phyloP scores from a whole-genome alignment of 1,140 invertebrate genomes.

The Drosophila guanche region DNA sequence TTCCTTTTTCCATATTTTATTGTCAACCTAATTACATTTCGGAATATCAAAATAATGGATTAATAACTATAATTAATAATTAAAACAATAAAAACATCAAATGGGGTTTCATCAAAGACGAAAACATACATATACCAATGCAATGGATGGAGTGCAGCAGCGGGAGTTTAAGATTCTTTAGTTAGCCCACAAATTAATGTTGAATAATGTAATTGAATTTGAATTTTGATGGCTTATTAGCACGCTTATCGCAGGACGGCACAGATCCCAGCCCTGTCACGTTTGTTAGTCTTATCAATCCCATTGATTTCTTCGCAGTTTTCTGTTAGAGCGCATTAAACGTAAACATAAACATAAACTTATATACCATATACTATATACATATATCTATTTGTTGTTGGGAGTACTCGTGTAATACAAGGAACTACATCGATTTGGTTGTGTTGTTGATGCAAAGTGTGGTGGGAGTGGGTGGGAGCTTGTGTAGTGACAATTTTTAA shows the following conservation, averaged over 20 bases:
- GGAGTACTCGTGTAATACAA: constrained; percentile 36
- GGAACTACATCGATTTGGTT: constrained; percentile 82
- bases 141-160: constrained; percentile 4
- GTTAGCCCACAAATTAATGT: constrained; percentile 74
- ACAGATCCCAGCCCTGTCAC: constrained; percentile 13
- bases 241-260: constrained; percentile 44
- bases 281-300: constrained; percentile 60
- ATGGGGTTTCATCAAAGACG: constrained; percentile 81
- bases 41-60: constrained; percentile 65
- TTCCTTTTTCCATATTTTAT: constrained; percentile 64
- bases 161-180: constrained; percentile 56
- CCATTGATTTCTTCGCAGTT: constrained; percentile 49
- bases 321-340: constrained; percentile 41
- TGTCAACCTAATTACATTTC: constrained; percentile 73
- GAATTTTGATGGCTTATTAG: constrained; percentile 71
- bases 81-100: constrained; percentile 74
- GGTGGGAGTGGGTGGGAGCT: constrained; percentile 21
- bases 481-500: constrained; percentile 58
- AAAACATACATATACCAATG: constrained; percentile 43
- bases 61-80: constrained; percentile 68
- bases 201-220: constrained; percentile 51
- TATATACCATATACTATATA: constrained; percentile 16
- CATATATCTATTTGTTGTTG: constrained; percentile 57
- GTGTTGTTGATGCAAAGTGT: constrained; percentile 70
- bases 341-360: not conserved